Evolutionary conservation across 2,888 invertebrate species (phyloP).

Genomic region (Plagodis dolabraria): DNA sequence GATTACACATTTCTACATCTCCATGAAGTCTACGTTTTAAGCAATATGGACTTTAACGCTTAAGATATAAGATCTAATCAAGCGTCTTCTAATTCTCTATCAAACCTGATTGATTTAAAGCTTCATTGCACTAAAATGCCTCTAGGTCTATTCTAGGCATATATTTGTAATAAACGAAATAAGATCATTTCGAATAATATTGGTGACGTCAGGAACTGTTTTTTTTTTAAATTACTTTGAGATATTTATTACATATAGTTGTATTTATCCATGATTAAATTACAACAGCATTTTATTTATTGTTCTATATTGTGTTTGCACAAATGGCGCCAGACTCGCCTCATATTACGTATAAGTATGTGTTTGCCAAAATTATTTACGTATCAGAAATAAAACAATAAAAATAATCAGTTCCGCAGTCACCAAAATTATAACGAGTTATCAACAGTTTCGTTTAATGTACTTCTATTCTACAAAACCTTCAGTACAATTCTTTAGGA

Average conservation of each 20-base stretch:
- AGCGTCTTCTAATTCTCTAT: constrained; percentile 13
- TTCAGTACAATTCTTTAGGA: background rate
- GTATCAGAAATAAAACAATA: too few species aligned
- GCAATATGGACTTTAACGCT: constrained; percentile 33
- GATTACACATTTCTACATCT: constrained; percentile 7
- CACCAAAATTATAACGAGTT: background rate
- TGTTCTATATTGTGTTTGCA: too few species aligned
- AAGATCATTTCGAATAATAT: background rate
- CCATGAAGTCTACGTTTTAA: constrained; percentile 18
- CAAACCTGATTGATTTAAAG: constrained; percentile 1
- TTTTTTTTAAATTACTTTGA: too few species aligned
- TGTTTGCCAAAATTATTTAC: too few species aligned
- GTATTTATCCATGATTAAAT: too few species aligned
- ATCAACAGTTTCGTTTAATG: background rate
- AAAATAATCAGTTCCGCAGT: background rate
- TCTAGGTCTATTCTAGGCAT: constrained; percentile 7
- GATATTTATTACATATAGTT: too few species aligned
- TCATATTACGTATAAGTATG: too few species aligned
- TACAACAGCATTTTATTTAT: too few species aligned
- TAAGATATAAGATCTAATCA: constrained; percentile 37
- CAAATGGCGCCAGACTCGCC: too few species aligned
- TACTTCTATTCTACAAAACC: constrained; percentile 11
- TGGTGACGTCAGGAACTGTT: background rate
- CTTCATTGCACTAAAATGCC: constrained; percentile 1
- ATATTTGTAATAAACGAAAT: constrained; percentile 3